Conservation (phyloP, 2,797 vertebrate species). For the Taenioides sp. region DNA sequence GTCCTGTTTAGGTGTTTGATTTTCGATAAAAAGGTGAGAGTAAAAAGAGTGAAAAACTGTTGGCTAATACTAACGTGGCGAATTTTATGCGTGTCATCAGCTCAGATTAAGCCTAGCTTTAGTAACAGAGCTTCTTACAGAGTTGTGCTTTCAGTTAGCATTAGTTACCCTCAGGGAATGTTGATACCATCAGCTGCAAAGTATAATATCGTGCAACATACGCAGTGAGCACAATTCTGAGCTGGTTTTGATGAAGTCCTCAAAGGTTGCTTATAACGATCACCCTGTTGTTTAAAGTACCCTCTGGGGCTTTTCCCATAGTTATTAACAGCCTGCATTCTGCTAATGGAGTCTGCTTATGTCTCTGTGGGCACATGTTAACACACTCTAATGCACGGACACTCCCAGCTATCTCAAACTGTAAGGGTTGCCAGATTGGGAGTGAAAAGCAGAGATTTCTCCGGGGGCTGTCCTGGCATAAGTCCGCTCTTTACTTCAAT, state of each 20-base stretch:
- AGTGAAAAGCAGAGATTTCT: conserved; percentile 15
- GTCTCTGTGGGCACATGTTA: conserved; percentile 9
- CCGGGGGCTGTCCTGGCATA: conserved; percentile 20
- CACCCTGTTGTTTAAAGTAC: conserved; percentile 4
- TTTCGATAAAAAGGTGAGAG: no score
- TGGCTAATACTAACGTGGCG: no score
- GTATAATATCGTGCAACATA: no score
- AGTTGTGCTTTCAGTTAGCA: no score
- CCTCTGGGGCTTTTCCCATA: conserved; percentile 5
- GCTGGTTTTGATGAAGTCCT: conserved; percentile 4
- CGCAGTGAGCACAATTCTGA: not conserved
- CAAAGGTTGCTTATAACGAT: conserved; percentile 13
- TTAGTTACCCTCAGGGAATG: no score
- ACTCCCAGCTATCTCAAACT: conserved; percentile 4
- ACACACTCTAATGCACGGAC: not conserved
- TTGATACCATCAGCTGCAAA: not conserved
- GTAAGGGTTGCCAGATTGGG: conserved; percentile 22
- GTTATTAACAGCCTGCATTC: conserved; percentile 18
- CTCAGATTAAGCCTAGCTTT: no score
- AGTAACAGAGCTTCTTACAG: no score
- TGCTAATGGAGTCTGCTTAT: conserved; percentile 12
- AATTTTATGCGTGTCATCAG: no score
- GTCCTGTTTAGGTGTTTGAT: no score
- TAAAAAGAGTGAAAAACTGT: no score
- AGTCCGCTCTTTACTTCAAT: conserved; percentile 8